Base-by-base conservation (phyloP, 2,113 vertebrate genomes). In the Dryoscopus gambensis region DNA sequence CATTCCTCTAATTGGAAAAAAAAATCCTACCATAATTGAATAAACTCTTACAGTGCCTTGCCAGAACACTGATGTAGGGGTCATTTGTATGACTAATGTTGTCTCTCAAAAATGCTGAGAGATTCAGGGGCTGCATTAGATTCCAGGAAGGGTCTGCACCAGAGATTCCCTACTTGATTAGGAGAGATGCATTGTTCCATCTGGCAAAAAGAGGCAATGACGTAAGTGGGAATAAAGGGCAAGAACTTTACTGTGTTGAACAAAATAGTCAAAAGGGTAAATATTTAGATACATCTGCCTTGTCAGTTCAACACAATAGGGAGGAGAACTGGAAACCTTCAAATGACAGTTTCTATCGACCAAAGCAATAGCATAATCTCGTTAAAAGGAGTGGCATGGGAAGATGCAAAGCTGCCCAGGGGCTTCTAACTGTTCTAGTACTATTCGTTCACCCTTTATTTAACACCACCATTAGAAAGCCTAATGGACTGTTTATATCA, bases 401-500 rank as follows among this genome's bases (percentile, higher is more conserved):
- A 94, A 90, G 90, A 96, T 79, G 83, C 83, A 95, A 82, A 84
- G 37, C 80, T 93, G 88, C 95, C 90, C 76, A 39, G 73, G 73
- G 93, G 92, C 60, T 89, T 78, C 83, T 81, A 50, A 60, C 90
- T 90, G 52, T 57, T 92, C 69, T 31, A 57, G 19, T 84, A 28
- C 25, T 87, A 35, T 90, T 90, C 0, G 0, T 93, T 96, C 96
- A 92, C 88, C 92, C 86, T 95, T 96, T 97, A 94, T 97, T 97
- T 96, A 96, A 95, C 86, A 87, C 24, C 62, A 42, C 64, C 86
- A 86, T 97, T 95, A 96, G 65, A 84, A 93, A 95, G 53, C 69
- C 53, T 97, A 96, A 97, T 95, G 93, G 86, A 65, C 65, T 93
- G 83, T 96, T 93, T 96, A 87, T 95, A 95, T 87, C 86, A 92